Percentiles rank a stretch among this genome's conserved stretches.
Conservation (phyloP, 2,888 invertebrate genomes). For the Sepioteuthis lessoniana region DNA sequence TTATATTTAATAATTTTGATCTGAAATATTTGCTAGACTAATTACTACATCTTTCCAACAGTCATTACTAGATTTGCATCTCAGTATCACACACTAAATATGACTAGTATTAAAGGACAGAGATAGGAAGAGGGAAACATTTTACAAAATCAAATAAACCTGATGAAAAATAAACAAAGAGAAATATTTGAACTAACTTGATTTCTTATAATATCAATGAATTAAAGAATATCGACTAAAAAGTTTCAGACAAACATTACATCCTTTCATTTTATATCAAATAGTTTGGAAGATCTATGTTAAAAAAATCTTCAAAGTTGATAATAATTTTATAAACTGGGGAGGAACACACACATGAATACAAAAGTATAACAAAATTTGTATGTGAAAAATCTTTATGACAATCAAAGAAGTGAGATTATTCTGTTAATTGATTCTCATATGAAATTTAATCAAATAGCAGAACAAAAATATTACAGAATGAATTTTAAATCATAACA, state of each 20-base stretch:
- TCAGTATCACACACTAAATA: too few species aligned
- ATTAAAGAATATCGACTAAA: background rate
- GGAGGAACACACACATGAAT: background rate
- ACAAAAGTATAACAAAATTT: background rate
- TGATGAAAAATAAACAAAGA: too few species aligned
- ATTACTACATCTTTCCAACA: too few species aligned
- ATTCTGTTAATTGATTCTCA: background rate
- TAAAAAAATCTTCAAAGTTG: background rate
- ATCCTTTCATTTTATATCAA: background rate
- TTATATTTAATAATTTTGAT: background rate
- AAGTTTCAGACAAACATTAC: background rate
- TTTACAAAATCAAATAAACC: too few species aligned
- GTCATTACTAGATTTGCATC: too few species aligned
- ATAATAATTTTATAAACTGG: background rate
- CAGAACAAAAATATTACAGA: background rate
- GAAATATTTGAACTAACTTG: background rate
- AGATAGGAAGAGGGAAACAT: too few species aligned
- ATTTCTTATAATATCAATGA: background rate
- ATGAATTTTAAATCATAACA: background rate
- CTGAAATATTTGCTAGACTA: background rate
- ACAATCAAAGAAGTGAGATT: too few species aligned
- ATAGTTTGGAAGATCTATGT: background rate
- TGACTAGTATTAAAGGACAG: too few species aligned
- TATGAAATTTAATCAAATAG: background rate
- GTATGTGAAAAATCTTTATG: background rate